A percentile compares a stretch with the other conserved stretches of the same genome.
Evolutionary conservation across 2,113 vertebrate genomes (phyloP).

Genomic region (Typhlomys cinereus): DNA sequence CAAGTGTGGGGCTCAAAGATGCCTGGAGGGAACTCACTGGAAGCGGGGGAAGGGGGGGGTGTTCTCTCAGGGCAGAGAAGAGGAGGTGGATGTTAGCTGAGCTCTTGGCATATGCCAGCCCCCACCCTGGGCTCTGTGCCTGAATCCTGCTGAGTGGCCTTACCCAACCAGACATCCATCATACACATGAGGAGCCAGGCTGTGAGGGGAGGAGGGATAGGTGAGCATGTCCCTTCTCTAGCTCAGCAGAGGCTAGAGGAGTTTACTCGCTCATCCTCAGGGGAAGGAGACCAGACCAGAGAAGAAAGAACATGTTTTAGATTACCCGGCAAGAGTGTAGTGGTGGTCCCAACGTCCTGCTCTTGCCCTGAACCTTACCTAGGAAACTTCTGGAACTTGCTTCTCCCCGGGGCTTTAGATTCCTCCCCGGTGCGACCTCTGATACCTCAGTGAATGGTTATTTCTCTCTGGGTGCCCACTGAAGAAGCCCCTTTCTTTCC

Average conservation of each 20-base stretch:
- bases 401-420: accelerated
- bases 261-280: not conserved
- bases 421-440: not conserved
- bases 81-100: not conserved
- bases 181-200: no score
- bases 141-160: accelerated
- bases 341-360: not conserved
- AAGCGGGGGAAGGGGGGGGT: not conserved
- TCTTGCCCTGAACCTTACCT: not conserved
- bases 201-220: not conserved
- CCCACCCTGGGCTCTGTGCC: accelerated
- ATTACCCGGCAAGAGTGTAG: not conserved
- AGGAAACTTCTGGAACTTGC: not conserved
- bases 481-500: not conserved
- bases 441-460: not conserved
- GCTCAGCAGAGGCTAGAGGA: no score
- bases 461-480: not conserved
- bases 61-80: not conserved
- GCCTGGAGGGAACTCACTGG: accelerated
- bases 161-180: accelerated
- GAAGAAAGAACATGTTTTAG: not conserved
- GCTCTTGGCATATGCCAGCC: not conserved
- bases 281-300: not conserved
- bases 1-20: not conserved
- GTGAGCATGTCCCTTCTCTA: not conserved